Base-by-base conservation (phyloP, 2,113 vertebrate species). In the Symphodus melops region DNA sequence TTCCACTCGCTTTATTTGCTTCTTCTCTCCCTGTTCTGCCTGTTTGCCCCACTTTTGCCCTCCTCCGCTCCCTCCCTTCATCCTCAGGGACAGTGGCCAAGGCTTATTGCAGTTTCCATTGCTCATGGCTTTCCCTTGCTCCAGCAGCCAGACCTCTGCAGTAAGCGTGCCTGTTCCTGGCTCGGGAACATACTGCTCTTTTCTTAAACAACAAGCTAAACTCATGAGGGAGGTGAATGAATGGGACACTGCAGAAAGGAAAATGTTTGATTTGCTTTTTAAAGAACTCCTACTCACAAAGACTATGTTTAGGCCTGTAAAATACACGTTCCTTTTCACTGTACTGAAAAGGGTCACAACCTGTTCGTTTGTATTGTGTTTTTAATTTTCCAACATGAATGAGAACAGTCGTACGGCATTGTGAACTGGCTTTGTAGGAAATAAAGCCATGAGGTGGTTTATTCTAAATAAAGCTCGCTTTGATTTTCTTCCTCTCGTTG, bases 91-190 rank as follows among this genome's bases (percentile, higher is more conserved):
- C 62, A 37, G 81, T 39, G 56, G 87, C 90, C 82, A 81, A 88
- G 75, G 74, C 72, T 88, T 73, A 58, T 55, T 89, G 75, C 75
- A 85, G 68, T 94, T 93, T 93, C 92, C 93, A 91, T 90, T 93
- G 91, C 91, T 92, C 89, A 89, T 79, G 86, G 84, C 86, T 91
- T 93, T 85, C 88, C 81, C 37, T 62, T 37, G 58, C 76, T 79
- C 60, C 81, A 79, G 84, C 36, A 65, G 77, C 82, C 85, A 90
- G 79, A 86, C 79, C 78, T 49, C 75, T 72, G 75, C 87, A 84
- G 75, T 23, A 33, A 67, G 63, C 42, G 8, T 44, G 66, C 70
- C 53, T 61, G 54, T 72, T 82, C 68, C 75, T 51, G 73, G 11
- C 52, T 60, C 66, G 62, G 82, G 74, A 79, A 83, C 77, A 84